These are phyloP conservation scores for Aspidiotus rigidus DNA, from an alignment of 2,888 invertebrate genomes.

Conservation along the genomic window DNA sequence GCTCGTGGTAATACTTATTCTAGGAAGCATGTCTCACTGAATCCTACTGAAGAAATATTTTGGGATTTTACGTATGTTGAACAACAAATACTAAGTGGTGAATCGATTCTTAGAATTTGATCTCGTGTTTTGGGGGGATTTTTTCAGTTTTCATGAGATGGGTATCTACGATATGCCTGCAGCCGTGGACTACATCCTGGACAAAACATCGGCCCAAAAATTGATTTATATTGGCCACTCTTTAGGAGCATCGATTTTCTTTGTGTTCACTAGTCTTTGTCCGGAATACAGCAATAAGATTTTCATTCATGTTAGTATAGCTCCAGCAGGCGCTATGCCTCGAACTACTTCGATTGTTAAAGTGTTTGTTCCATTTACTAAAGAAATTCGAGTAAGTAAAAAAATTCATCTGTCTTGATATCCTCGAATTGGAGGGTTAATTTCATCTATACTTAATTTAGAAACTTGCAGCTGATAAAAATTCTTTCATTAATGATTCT, in stretches of 20 bases:
- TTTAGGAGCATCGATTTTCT: constrained; percentile 74
- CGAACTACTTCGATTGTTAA: constrained; percentile 58
- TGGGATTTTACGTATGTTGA: constrained; percentile 55
- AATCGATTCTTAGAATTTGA: too few species aligned
- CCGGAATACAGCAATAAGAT: constrained; percentile 60
- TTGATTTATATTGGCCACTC: constrained; percentile 79
- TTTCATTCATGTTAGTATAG: constrained; percentile 48
- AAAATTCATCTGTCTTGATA: too few species aligned
- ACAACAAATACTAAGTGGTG: neutral
- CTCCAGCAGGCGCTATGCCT: constrained; percentile 60
- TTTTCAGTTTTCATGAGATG: constrained; percentile 74
- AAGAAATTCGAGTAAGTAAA: constrained; percentile 50
- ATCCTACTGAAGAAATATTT: constrained; percentile 51
- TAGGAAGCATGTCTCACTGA: constrained; percentile 49
- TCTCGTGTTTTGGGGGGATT: too few species aligned
- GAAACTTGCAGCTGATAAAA: too few species aligned
- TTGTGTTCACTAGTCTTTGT: constrained; percentile 57
- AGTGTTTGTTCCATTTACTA: constrained; percentile 56
- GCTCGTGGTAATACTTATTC: constrained; percentile 71
- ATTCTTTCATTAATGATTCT: too few species aligned
- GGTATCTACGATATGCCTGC: constrained; percentile 78
- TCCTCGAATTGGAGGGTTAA: too few species aligned
- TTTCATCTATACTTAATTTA: too few species aligned
- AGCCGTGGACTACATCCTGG: constrained; percentile 60
- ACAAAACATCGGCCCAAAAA: constrained; percentile 46